Conservation (phyloP, 2,888 invertebrate species). For the Stramonita haemastoma region DNA sequence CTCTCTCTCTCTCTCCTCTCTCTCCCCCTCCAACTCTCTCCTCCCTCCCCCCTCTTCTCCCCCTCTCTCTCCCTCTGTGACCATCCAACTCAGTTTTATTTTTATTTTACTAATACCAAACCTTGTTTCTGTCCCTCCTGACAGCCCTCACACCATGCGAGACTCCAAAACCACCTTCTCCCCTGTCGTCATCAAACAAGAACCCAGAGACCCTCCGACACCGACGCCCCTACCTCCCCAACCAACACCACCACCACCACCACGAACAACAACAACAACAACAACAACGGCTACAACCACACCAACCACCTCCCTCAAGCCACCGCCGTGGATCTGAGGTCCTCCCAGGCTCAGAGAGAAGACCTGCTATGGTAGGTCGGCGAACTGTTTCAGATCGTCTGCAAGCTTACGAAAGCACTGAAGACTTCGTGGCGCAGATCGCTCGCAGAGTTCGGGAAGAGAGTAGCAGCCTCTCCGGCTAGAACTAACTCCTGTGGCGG, state of each 20-base stretch:
- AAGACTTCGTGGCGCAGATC: conserved; percentile 32
- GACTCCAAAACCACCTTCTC: conserved; percentile 32
- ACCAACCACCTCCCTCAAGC: conserved; percentile 2
- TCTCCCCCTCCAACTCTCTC: no score
- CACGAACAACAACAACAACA: not conserved
- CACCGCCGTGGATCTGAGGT: conserved; percentile 15
- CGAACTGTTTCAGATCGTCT: not conserved
- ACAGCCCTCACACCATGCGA: conserved; percentile 22
- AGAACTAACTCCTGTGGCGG: conserved; percentile 24
- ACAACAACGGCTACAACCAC: conserved; percentile 11
- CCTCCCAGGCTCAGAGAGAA: not conserved
- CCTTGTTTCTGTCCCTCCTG: not conserved
- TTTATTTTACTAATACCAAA: not conserved
- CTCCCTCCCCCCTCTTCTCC: no score
- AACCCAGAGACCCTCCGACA: conserved; percentile 40
- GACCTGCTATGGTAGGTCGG: not conserved
- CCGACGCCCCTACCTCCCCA: not conserved
- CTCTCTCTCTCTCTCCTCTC: not conserved
- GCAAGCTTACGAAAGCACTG: not conserved
- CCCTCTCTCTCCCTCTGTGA: not conserved
- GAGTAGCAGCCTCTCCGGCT: not conserved
- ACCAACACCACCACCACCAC: not conserved
- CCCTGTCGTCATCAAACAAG: conserved; percentile 42
- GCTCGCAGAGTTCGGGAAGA: conserved; percentile 19
- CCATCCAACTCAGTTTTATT: not conserved